A percentile compares a stretch with the other conserved stretches of the same genome.
These are phyloP conservation scores for Lepilemur septentrionalis DNA, from an alignment of 2,797 vertebrate species.

Conservation along the genomic window DNA sequence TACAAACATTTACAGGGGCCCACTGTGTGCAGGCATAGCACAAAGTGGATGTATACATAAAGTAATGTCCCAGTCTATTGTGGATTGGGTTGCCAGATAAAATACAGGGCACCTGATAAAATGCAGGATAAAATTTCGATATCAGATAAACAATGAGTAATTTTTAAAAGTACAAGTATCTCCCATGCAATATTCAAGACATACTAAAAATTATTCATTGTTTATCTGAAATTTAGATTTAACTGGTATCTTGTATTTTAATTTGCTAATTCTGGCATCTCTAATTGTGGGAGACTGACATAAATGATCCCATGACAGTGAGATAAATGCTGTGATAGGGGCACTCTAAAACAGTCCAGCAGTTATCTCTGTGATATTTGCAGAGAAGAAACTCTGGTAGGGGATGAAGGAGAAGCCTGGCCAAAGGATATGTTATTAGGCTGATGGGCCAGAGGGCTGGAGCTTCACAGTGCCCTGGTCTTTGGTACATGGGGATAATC, in stretches of 20 bases:
- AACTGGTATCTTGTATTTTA: background rate
- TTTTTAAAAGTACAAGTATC: background rate
- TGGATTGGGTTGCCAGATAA: background rate
- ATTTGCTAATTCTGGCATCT: background rate
- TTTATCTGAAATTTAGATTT: slow-evolving; percentile 30
- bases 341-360: background rate
- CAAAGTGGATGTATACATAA: background rate
- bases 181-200: background rate
- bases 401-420: background rate
- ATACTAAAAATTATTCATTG: background rate
- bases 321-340: background rate
- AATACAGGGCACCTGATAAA: background rate
- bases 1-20: background rate
- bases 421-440: background rate
- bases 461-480: background rate
- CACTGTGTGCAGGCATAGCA: background rate
- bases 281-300: background rate
- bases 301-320: background rate
- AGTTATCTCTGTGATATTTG: background rate
- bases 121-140: background rate
- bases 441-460: background rate
- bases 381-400: background rate
- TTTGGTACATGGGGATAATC: background rate
- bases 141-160: background rate
- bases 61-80: background rate